These are phyloP conservation scores for Lasioglossum vierecki DNA, from an alignment of 2,888 invertebrate species.

Conservation along the genomic window DNA sequence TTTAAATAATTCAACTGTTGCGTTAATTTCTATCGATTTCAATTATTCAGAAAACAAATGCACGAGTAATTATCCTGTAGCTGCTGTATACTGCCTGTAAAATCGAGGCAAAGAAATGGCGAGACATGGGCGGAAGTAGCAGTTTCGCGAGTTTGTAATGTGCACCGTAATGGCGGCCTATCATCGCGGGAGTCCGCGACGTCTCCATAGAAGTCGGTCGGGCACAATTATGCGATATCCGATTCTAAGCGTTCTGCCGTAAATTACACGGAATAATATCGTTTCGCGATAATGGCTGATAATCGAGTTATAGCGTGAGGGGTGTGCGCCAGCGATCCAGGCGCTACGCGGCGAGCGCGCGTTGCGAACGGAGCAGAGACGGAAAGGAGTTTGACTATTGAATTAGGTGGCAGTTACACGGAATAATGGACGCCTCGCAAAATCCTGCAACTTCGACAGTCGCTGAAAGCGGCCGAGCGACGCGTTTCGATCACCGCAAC, in stretches of 20 bases:
- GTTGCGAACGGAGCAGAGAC: not conserved
- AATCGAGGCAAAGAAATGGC: not conserved
- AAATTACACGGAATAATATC: slow-evolving; percentile 73
- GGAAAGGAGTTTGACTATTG: slow-evolving; percentile 46
- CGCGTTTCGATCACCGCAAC: slow-evolving; percentile 36
- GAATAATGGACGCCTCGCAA: slow-evolving; percentile 64
- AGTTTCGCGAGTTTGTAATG: slow-evolving; percentile 20
- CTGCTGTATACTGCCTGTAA: too few species aligned
- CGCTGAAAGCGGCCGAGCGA: slow-evolving; percentile 34
- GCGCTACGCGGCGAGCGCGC: not conserved
- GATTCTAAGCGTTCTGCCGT: slow-evolving; percentile 66
- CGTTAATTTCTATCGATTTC: not conserved
- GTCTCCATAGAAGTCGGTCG: slow-evolving; percentile 61
- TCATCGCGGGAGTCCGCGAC: slow-evolving; percentile 56
- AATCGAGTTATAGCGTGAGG: slow-evolving; percentile 68
- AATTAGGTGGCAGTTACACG: slow-evolving; percentile 61
- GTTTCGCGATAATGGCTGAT: slow-evolving; percentile 72
- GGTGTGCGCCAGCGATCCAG: not conserved
- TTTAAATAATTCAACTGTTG: not conserved
- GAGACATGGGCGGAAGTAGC: not conserved
- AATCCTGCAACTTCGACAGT: slow-evolving; percentile 61
- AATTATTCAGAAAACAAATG: not conserved
- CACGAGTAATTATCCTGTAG: too few species aligned
- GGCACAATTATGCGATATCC: slow-evolving; percentile 63
- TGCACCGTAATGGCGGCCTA: slow-evolving; percentile 36